Conservation (phyloP, 2,113 vertebrate genomes). For the Lates calcarifer region DNA sequence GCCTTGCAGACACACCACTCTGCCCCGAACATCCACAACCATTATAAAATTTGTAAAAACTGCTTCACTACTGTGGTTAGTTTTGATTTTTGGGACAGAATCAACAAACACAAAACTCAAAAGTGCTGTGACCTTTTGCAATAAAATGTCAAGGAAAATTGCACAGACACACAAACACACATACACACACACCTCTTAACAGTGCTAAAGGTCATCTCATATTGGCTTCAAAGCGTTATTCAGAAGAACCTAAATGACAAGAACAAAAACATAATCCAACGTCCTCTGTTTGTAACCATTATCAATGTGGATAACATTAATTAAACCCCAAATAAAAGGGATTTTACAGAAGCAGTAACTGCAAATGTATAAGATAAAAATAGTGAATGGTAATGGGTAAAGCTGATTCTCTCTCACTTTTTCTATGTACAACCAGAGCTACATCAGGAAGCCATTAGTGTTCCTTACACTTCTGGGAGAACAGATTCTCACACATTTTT, state of each 20-base stretch:
- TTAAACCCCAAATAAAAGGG: background rate
- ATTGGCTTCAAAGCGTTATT: slow-evolving; percentile 27
- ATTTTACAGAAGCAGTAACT: background rate
- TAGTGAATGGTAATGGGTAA: slow-evolving; percentile 13
- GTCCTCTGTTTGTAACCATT: background rate
- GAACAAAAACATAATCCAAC: slow-evolving; percentile 27
- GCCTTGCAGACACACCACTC: background rate
- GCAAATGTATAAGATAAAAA: background rate
- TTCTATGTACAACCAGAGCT: background rate
- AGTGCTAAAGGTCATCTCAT: slow-evolving; percentile 55
- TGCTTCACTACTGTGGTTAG: slow-evolving; percentile 2
- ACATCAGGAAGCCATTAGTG: slow-evolving; percentile 25
- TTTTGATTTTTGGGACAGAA: slow-evolving; percentile 44
- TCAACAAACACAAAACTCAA: slow-evolving; percentile 59
- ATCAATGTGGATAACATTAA: slow-evolving; percentile 11
- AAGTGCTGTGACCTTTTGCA: slow-evolving; percentile 68
- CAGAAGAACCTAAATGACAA: slow-evolving; percentile 48
- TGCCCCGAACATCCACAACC: slow-evolving; percentile 11
- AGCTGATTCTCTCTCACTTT: slow-evolving; percentile 1
- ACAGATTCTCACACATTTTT: slow-evolving; percentile 5
- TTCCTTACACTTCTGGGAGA: slow-evolving; percentile 22
- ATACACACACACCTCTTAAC: slow-evolving; percentile 38
- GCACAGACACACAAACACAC: slow-evolving; percentile 19
- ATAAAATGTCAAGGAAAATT: slow-evolving; percentile 68
- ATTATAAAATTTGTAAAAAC: slow-evolving; percentile 20